Conservation (phyloP, 2,888 invertebrate species). For the Drosophila ezoana region DNA sequence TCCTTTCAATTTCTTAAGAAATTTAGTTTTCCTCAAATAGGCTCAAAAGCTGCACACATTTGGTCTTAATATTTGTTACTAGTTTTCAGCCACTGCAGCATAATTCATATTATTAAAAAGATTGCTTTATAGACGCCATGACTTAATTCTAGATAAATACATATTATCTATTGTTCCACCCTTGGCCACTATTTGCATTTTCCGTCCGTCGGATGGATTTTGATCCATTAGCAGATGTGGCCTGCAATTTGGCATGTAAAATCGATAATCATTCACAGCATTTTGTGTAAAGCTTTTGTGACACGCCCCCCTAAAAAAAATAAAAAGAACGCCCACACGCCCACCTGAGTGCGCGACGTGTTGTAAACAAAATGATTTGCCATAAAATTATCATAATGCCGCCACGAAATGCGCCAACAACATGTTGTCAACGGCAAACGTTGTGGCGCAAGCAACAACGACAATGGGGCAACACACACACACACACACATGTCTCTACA, state of each 20-base stretch:
- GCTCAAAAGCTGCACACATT: too few species aligned
- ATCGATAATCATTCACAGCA: conserved; percentile 79
- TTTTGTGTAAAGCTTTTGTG: conserved; percentile 60
- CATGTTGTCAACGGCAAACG: conserved; percentile 76
- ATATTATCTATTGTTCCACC: conserved; percentile 16
- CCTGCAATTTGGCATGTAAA: conserved; percentile 74
- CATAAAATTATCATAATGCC: conserved; percentile 81
- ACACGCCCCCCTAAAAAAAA: conserved; percentile 43
- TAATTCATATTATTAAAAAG: conserved; percentile 6
- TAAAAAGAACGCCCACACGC: conserved; percentile 15
- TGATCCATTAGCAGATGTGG: conserved; percentile 2
- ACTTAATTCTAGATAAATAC: neutral
- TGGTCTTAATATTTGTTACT: too few species aligned
- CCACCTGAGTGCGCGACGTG: conserved; percentile 55
- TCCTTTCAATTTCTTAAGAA: too few species aligned
- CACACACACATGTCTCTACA: conserved; percentile 21
- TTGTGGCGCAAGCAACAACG: conserved; percentile 23
- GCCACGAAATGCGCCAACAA: conserved; percentile 79
- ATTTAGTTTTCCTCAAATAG: too few species aligned
- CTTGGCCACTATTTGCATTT: conserved; percentile 37
- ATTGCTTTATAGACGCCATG: neutral
- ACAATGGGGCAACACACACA: conserved; percentile 30
- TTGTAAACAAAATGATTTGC: conserved; percentile 81
- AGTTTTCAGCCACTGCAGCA: neutral
- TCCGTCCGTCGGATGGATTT: too few species aligned